Evolutionary conservation across 2,113 vertebrate species (phyloP).

Genomic region (Gobio gobio): DNA sequence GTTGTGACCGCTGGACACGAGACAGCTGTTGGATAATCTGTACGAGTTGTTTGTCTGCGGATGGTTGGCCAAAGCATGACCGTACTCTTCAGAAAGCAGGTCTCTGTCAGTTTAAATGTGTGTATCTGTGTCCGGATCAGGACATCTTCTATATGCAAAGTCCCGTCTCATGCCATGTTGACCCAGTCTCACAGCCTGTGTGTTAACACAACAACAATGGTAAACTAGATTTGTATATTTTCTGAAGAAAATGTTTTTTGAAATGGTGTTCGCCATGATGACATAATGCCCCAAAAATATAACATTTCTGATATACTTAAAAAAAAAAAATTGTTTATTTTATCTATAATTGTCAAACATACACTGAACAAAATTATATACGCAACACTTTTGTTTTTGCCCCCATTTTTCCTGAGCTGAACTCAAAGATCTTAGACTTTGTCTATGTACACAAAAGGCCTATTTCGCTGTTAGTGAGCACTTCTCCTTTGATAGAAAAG

Average conservation of each 20-base stretch:
- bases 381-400: no score
- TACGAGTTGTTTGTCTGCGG: background rate
- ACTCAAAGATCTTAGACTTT: no score
- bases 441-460: no score
- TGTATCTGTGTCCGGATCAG: background rate
- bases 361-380: no score
- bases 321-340: no score
- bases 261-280: background rate
- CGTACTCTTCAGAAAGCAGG: background rate
- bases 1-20: conserved; percentile 11
- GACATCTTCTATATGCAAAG: conserved; percentile 14
- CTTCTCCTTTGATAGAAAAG: no score
- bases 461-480: no score
- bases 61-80: background rate
- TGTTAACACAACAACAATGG: background rate
- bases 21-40: conserved; percentile 22
- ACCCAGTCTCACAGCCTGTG: background rate
- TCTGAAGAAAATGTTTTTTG: background rate
- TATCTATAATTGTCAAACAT: no score
- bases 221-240: background rate
- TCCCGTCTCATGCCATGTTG: background rate
- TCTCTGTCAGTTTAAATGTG: background rate
- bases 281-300: background rate
- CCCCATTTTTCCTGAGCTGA: no score
- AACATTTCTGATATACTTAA: no score